Base-by-base conservation (phyloP, 2,888 invertebrate genomes). In the Steinernema scapterisci region DNA sequence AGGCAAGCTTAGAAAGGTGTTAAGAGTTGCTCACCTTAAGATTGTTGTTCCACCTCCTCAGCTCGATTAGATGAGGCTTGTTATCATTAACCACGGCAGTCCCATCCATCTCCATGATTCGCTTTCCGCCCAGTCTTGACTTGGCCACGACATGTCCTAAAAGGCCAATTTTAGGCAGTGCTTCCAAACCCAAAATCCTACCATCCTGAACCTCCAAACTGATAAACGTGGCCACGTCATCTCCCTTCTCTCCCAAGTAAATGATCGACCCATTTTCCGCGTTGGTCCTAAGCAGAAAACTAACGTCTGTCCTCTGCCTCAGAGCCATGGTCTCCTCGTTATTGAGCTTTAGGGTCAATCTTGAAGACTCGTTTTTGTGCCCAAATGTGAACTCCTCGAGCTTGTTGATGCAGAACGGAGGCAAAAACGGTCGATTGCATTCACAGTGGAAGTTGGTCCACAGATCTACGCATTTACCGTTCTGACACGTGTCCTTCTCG, bases 381-480 rank as follows among this genome's bases (percentile, higher is more conserved):
- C 86, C 86, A 70, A 86, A 84, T 0, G 86, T 86, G 54, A 79
- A 79, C 73, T 85, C 83, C 0, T 77, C 80, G 5, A 86, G 79
- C 51, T 78, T 75, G 56, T 82, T 71, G 13, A 73, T 75, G 73
- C 86, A 86, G 31, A 77, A 73, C 1, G 85, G 85, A 56, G 79
- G 81, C 11, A 86, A 75, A 73, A 80, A 85, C 16, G 86, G 86
- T 11, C 85, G 76, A 21, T 83, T 75, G 54, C 81, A 84, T 72
- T 82, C 75, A 74, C 86, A 86, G 16, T 75, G 73, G 63, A 80
- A 83, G 11, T 78, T 73, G 43, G 79, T 80, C 86, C 86, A 86
- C 23, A 80, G 78, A 54, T 86, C 86, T 11, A 86, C 70, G 54
- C 86, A 86, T 0, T 56, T 45, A 38, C 78, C 80, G 70, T 85